These are phyloP conservation scores for Ammodytes dubius DNA, from an alignment of 2,113 vertebrate genomes.

Conservation along the genomic window DNA sequence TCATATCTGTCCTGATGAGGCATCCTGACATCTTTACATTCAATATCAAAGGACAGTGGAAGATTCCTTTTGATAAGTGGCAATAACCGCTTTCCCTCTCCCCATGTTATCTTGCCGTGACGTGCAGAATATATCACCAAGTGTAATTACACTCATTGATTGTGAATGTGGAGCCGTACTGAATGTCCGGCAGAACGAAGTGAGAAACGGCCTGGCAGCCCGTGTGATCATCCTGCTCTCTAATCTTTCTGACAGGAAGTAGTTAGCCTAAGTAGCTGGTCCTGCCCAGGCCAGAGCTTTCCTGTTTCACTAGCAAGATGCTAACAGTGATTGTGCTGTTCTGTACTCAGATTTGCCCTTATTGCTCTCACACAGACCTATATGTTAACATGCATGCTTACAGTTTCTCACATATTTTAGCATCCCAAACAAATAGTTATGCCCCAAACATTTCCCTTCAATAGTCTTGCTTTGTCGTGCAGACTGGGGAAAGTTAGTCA, in stretches of 20 bases:
- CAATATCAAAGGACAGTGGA: neutral
- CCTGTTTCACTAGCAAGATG: conserved; percentile 82
- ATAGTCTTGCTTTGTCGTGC: neutral
- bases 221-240: conserved; percentile 63
- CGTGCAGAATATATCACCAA: conserved; percentile 2
- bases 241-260: conserved; percentile 86
- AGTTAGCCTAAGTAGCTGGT: conserved; percentile 84
- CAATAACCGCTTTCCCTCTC: neutral
- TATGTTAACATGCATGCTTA: neutral
- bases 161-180: conserved; percentile 10
- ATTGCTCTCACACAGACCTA: neutral
- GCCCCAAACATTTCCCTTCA: neutral
- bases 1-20: conserved; percentile 17
- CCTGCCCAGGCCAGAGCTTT: conserved; percentile 85
- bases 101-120: neutral
- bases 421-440: neutral
- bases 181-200: conserved; percentile 36
- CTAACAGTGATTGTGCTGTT: conserved; percentile 74
- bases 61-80: neutral
- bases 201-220: conserved; percentile 52
- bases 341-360: neutral
- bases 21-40: neutral
- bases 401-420: neutral
- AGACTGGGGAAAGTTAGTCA: neutral
- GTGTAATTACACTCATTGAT: conserved; percentile 49